Conservation (phyloP, 2,888 invertebrate species). For the Chouioia cunea region DNA sequence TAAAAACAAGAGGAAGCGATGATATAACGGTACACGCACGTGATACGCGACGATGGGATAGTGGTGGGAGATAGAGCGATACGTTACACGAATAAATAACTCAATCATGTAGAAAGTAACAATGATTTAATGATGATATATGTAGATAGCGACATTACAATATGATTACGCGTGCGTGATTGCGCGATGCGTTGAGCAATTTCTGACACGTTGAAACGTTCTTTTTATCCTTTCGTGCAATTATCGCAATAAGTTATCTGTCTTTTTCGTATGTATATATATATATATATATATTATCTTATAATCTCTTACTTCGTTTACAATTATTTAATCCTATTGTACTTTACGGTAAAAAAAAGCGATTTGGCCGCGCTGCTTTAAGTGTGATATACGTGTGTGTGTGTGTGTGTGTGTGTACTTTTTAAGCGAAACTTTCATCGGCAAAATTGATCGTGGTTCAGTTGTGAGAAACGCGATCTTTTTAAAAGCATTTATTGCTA, state of each 20-base stretch:
- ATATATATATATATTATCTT: not conserved
- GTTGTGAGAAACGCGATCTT: too few relatives aligned
- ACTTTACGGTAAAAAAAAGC: conserved; percentile 47
- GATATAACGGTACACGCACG: too few relatives aligned
- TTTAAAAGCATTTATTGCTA: too few relatives aligned
- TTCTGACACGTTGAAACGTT: conserved; percentile 22
- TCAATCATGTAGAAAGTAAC: conserved; percentile 46
- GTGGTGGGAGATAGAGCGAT: not conserved
- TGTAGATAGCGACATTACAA: conserved; percentile 50
- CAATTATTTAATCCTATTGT: conserved; percentile 1
- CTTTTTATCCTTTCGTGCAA: conserved; percentile 36
- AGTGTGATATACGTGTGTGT: conserved; percentile 19
- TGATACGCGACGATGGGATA: too few relatives aligned
- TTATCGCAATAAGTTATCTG: conserved; percentile 41
- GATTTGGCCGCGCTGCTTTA: conserved; percentile 38
- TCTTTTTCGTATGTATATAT: not conserved
- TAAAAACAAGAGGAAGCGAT: too few relatives aligned
- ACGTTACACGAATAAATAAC: conserved; percentile 28
- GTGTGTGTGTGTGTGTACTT: too few relatives aligned
- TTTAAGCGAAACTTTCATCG: conserved; percentile 36
- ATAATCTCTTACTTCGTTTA: not conserved
- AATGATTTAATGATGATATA: conserved; percentile 49
- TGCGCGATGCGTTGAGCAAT: conserved; percentile 37
- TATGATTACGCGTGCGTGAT: conserved; percentile 50
- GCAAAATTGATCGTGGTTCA: conserved; percentile 34